A percentile compares a stretch with the other conserved stretches of the same genome.
Evolutionary conservation across 2,797 vertebrate genomes (phyloP).

Genomic region (Malurus leucopterus): DNA sequence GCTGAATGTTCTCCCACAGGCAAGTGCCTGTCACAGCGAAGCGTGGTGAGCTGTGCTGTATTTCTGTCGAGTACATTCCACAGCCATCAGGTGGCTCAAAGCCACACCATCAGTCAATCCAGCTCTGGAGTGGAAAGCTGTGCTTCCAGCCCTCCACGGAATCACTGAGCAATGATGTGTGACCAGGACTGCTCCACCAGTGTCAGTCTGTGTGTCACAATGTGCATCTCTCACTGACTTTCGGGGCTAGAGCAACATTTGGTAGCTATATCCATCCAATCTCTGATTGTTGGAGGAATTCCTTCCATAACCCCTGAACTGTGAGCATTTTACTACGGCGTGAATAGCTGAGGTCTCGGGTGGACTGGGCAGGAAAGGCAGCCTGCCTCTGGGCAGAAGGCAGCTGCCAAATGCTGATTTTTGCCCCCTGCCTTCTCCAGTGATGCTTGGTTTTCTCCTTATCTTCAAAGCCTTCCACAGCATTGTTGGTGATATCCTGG

Average conservation of each 20-base stretch:
- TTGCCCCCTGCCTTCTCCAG: neutral
- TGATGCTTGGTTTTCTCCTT: neutral
- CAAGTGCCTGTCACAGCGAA: neutral
- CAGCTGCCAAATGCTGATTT: neutral
- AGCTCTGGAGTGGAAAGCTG: neutral
- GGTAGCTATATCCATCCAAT: neutral
- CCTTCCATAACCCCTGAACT: neutral
- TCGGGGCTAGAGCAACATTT: neutral
- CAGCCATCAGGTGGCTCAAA: neutral
- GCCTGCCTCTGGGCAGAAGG: neutral
- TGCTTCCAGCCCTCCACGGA: neutral
- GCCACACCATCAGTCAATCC: neutral
- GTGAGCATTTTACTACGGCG: neutral
- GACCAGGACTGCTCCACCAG: neutral
- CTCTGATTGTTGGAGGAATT: neutral
- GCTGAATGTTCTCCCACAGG: neutral
- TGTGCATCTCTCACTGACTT: neutral
- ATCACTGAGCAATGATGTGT: accelerated
- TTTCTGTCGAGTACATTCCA: neutral
- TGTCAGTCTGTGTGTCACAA: neutral
- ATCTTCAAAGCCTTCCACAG: neutral
- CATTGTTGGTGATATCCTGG: neutral
- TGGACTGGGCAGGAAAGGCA: neutral
- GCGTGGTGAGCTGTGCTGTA: neutral
- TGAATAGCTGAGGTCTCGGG: neutral